phyloP scores from a whole-genome alignment of 2,888 invertebrate species.

The Euspilapteryx auroguttella region DNA sequence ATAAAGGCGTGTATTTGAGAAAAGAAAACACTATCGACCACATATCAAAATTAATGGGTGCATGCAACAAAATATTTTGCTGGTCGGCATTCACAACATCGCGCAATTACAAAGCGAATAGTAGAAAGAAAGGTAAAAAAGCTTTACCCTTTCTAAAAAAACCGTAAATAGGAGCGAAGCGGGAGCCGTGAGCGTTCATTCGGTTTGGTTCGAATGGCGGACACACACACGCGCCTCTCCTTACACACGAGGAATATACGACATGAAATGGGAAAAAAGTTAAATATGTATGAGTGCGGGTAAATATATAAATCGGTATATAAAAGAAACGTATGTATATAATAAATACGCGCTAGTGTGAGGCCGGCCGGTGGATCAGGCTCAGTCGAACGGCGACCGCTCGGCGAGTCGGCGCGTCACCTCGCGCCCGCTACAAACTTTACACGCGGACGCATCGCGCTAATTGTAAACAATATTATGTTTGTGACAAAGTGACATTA shows the following conservation, averaged over 20 bases:
- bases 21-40: no score
- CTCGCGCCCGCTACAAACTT: no score
- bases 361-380: conserved; percentile 23
- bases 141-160: conserved; percentile 55
- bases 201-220: conserved; percentile 30
- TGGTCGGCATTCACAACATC: conserved; percentile 34
- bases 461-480: no score
- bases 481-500: no score
- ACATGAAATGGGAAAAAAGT: conserved; percentile 60
- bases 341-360: conserved; percentile 39
- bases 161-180: conserved; percentile 56
- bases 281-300: conserved; percentile 62
- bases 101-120: conserved; percentile 45
- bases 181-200: conserved; percentile 20
- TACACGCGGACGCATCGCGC: no score
- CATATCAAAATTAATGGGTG: no score
- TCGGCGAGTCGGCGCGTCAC: no score
- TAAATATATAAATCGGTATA: conserved; percentile 61
- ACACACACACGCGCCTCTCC: conserved; percentile 29
- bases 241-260: conserved; percentile 54
- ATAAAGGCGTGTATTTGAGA: no score
- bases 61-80: conserved; percentile 46
- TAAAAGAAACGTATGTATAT: conserved; percentile 44
- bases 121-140: conserved; percentile 55
- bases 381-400: conserved; percentile 41